Conservation (phyloP, 2,797 vertebrate species). For the Neostethus bicornis region DNA sequence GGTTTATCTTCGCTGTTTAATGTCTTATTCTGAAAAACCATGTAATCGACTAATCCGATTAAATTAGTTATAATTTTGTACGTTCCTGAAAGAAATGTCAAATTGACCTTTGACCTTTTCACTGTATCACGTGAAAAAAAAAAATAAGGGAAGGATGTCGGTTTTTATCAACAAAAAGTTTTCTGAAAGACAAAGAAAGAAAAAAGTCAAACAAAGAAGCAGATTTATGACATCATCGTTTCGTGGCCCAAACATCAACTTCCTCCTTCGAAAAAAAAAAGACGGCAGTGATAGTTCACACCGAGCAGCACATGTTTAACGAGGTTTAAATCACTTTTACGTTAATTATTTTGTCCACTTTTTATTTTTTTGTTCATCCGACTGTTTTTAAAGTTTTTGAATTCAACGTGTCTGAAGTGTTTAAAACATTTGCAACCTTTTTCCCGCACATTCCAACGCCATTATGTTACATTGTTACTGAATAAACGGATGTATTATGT, state of each 20-base stretch:
- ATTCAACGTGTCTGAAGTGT: conserved; percentile 90
- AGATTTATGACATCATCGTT: conserved; percentile 70
- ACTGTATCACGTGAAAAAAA: conserved; percentile 10
- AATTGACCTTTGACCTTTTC: conserved; percentile 13
- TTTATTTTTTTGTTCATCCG: conserved; percentile 80
- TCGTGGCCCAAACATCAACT: conserved; percentile 64
- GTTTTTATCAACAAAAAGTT: conserved; percentile 50
- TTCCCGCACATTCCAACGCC: conserved; percentile 93
- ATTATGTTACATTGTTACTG: conserved; percentile 99
- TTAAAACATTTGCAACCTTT: conserved; percentile 95
- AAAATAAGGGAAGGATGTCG: conserved; percentile 44
- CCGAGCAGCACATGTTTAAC: conserved; percentile 72
- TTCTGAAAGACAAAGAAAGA: conserved; percentile 1
- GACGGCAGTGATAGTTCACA: conserved; percentile 1
- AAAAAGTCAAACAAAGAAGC: conserved; percentile 13
- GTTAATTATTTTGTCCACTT: neutral
- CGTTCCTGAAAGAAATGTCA: neutral
- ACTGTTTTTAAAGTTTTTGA: conserved; percentile 86
- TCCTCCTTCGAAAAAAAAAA: conserved; percentile 46
- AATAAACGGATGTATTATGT: conserved; percentile 99
- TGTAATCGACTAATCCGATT: too few species aligned
- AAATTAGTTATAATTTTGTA: too few species aligned
- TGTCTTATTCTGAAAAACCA: too few species aligned
- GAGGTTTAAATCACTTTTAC: conserved; percentile 73
- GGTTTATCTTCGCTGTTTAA: too few species aligned